phyloP scores from a whole-genome alignment of 2,797 vertebrate genomes.

The Chromobotia macracanthus region DNA sequence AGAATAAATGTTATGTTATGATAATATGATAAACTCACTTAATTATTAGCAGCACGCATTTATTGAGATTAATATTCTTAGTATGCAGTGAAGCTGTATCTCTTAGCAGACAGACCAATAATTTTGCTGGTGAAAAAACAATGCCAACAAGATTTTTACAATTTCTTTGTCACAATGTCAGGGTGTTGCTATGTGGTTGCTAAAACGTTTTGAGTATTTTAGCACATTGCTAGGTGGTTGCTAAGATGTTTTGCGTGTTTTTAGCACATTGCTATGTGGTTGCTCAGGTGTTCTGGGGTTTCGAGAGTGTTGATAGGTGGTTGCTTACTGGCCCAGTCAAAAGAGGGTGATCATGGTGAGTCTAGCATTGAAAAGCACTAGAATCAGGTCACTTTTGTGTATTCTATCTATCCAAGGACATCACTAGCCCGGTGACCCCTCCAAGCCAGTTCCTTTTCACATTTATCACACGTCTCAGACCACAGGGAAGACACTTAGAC shows the following conservation, averaged over 20 bases:
- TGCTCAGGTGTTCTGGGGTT: no score
- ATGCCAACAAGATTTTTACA: no score
- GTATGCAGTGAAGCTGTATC: slow-evolving; percentile 11
- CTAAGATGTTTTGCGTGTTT: no score
- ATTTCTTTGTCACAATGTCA: background rate
- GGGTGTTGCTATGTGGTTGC: background rate
- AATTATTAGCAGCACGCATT: background rate
- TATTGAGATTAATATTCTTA: slow-evolving; percentile 29
- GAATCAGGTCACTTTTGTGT: background rate
- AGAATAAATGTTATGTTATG: no score
- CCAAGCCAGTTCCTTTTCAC: background rate
- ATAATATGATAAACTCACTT: background rate
- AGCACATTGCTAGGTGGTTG: background rate
- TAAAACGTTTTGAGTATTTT: background rate
- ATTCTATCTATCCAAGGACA: slow-evolving; percentile 8
- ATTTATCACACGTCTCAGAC: slow-evolving; percentile 36
- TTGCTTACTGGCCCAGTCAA: background rate
- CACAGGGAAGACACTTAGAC: slow-evolving; percentile 29
- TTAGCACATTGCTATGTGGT: no score
- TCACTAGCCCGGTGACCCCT: background rate
- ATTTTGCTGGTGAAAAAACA: no score
- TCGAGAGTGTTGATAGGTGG: background rate
- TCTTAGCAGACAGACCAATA: background rate
- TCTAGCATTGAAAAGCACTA: background rate
- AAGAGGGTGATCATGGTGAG: background rate